Conservation (phyloP, 2,113 vertebrate genomes). For the Zapus hudsonius region DNA sequence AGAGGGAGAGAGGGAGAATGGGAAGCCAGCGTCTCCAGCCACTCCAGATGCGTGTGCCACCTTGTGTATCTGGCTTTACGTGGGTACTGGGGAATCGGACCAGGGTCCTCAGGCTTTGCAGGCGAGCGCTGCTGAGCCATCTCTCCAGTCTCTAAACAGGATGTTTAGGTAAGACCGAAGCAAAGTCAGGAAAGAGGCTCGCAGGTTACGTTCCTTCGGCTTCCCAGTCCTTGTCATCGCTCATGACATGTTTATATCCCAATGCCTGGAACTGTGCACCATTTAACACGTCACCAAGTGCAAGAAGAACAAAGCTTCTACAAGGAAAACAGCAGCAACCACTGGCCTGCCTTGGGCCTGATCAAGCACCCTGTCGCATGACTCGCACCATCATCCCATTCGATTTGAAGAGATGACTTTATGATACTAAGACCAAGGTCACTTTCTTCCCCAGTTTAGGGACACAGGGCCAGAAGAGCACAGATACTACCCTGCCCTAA, state of each 20-base stretch:
- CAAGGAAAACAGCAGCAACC: neutral
- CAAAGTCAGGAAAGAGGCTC: neutral
- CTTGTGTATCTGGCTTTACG: too few species aligned
- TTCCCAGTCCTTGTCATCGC: neutral
- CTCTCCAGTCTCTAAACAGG: too few species aligned
- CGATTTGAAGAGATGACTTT: neutral
- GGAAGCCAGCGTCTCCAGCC: too few species aligned
- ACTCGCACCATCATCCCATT: neutral
- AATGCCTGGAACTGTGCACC: neutral
- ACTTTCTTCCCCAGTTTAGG: too few species aligned
- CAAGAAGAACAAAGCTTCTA: conserved; percentile 11
- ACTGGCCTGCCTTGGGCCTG: neutral
- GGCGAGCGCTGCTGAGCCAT: too few species aligned
- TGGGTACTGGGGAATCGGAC: too few species aligned
- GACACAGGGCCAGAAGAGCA: too few species aligned
- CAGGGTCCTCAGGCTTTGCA: too few species aligned
- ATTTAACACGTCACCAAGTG: neutral
- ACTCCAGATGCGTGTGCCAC: too few species aligned
- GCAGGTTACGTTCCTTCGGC: neutral
- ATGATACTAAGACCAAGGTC: too few species aligned
- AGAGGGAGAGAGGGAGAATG: too few species aligned
- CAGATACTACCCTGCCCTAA: too few species aligned
- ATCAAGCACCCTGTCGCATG: neutral
- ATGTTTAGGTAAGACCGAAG: neutral
- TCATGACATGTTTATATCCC: neutral